phyloP scores from a whole-genome alignment of 1,140 invertebrate species.

The Nasonia giraulti region DNA sequence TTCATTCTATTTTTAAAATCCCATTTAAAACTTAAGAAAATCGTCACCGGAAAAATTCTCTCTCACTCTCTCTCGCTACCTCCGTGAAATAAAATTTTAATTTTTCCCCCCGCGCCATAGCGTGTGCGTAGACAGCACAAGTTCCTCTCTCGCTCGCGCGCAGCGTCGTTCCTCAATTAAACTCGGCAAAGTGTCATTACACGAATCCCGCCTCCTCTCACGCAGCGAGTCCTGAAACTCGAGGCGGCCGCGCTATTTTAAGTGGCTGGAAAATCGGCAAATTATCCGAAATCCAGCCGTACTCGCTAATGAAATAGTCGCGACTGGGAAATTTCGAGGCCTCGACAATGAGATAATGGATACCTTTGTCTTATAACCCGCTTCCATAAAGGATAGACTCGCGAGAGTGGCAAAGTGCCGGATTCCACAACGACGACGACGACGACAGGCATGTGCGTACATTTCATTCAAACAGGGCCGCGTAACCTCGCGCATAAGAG shows the following conservation, averaged over 20 bases:
- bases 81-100: neutral
- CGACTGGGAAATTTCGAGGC: slow-evolving; percentile 28
- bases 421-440: neutral
- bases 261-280: slow-evolving; percentile 43
- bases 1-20: slow-evolving; percentile 3
- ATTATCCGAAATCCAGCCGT: slow-evolving; percentile 38
- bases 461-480: neutral
- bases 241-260: neutral
- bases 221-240: too few relatives aligned
- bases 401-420: neutral
- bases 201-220: neutral
- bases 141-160: too few relatives aligned
- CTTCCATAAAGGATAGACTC: neutral
- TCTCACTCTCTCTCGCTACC: neutral
- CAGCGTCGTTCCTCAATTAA: slow-evolving; percentile 17
- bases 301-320: slow-evolving; percentile 38
- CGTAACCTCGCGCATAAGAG: neutral
- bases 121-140: too few relatives aligned
- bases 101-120: neutral
- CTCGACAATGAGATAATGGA: slow-evolving; percentile 47
- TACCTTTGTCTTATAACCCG: slow-evolving; percentile 8
- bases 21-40: neutral
- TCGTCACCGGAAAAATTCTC: neutral
- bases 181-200: slow-evolving; percentile 47
- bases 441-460: slow-evolving; percentile 7